Conservation (phyloP, 2,888 invertebrate species). For the Eulithis prunata region DNA sequence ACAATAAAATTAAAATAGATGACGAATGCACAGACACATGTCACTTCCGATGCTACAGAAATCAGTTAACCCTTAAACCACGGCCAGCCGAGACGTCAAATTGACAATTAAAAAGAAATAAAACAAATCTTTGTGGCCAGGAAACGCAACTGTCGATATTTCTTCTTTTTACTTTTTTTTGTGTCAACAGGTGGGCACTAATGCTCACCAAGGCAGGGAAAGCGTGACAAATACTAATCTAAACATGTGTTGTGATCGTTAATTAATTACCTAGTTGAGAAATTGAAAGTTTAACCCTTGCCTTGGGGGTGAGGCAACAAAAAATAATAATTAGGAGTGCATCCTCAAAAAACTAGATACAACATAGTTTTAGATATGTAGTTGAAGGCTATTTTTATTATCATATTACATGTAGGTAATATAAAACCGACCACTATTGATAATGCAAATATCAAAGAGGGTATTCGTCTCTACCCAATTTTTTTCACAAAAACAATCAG, state of each 20-base stretch:
- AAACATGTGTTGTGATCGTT: constrained; percentile 80
- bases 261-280: constrained; percentile 73
- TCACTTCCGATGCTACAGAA: constrained; percentile 77
- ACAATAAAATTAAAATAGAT: constrained; percentile 75
- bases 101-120: constrained; percentile 83
- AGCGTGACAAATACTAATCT: constrained; percentile 78
- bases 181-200: constrained; percentile 73
- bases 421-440: too few species aligned
- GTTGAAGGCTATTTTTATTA: too few species aligned
- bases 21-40: constrained; percentile 76
- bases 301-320: constrained; percentile 45
- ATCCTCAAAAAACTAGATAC: neutral
- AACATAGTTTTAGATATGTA: neutral
- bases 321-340: constrained; percentile 17
- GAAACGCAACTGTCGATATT: constrained; percentile 76
- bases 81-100: constrained; percentile 47
- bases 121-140: constrained; percentile 80
- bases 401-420: too few species aligned
- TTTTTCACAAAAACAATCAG: constrained; percentile 38
- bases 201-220: constrained; percentile 67
- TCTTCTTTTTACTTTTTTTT: constrained; percentile 47
- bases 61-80: constrained; percentile 71
- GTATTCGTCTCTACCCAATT: constrained; percentile 19
- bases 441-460: neutral
- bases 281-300: constrained; percentile 79